Evolutionary conservation across 2,797 vertebrate species (phyloP), one percentile per base, ranked within the genome.

Genomic region (Myioborus melanocephalus): DNA sequence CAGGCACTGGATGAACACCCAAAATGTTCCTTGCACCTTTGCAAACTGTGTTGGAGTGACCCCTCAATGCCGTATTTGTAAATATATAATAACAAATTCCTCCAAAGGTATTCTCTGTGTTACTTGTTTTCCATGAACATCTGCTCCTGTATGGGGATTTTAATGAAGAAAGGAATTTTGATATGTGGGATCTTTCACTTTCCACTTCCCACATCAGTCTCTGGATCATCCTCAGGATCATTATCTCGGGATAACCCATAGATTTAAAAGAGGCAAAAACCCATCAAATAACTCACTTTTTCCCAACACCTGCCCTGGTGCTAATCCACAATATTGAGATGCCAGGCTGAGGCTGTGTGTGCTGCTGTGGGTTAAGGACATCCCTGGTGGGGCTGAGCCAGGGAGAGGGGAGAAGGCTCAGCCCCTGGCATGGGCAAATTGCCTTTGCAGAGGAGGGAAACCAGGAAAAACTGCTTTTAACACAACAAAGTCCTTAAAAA

Each of bases 91-190:
- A 44, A 53, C 7, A 34, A 81, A 75, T 43, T 65, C 53, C 17
- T 65, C 46, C 24, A 34, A 23, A 79, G 16, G 5, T 24, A 18
- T 46, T 43, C 5, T 68, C 43, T 30, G 30, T 47, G 21, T 35
- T 71, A 12, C 28, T 90, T 65, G 11, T 70, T 86, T 83, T 57
- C 53, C 18, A 22, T 16, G 15, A 47, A 47, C 10, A 26, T 9
- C 41, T 4, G 2, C 61, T 80, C 39, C 30, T 27, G 2, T 9
- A 8, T 2, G 35, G 47, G 12, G 24, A 41, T 41, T 14, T 6
- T 71, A 44, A 60, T 4, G 32, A 71, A 49, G 27, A 78, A 15
- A 0, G 6, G 26, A 66, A 49, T n/a, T 20, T 88, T 0, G 0
- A 35, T 86, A 65, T 57, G n/a, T 64, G 72, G 21, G 19, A 35